phyloP scores from a whole-genome alignment of 1,140 invertebrate species.

The Steinernema khuongi region DNA sequence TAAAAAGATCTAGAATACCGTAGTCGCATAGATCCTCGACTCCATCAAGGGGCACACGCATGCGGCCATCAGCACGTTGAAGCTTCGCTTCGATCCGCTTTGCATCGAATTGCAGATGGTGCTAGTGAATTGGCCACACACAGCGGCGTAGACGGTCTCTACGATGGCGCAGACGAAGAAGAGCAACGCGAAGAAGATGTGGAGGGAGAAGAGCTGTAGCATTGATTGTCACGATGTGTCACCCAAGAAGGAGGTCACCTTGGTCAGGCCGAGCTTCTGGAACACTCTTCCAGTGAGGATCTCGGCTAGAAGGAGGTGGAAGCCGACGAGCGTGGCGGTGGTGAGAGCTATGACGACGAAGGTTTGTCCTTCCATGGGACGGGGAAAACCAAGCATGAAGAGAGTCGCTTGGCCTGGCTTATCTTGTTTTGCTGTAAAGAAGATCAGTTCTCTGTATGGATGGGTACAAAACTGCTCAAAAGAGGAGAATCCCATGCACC shows the following conservation, averaged over 20 bases:
- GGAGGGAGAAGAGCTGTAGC: not conserved
- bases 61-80: not conserved
- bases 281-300: not conserved
- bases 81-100: no score
- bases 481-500: no score
- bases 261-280: not conserved
- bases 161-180: not conserved
- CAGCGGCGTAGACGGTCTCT: not conserved
- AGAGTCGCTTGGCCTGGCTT: not conserved
- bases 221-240: not conserved
- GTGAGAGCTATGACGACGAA: not conserved
- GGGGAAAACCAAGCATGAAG: slow-evolving; percentile 3
- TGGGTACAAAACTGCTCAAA: no score
- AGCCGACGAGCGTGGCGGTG: not conserved
- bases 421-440: not conserved
- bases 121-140: not conserved
- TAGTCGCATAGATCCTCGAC: not conserved
- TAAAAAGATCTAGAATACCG: not conserved
- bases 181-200: not conserved
- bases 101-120: not conserved
- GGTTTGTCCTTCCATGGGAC: not conserved
- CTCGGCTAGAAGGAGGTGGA: not conserved
- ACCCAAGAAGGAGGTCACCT: not conserved
- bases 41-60: not conserved
- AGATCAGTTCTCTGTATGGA: no score